phyloP scores from a whole-genome alignment of 1,140 invertebrate genomes.

The Eriocheir sinensis region DNA sequence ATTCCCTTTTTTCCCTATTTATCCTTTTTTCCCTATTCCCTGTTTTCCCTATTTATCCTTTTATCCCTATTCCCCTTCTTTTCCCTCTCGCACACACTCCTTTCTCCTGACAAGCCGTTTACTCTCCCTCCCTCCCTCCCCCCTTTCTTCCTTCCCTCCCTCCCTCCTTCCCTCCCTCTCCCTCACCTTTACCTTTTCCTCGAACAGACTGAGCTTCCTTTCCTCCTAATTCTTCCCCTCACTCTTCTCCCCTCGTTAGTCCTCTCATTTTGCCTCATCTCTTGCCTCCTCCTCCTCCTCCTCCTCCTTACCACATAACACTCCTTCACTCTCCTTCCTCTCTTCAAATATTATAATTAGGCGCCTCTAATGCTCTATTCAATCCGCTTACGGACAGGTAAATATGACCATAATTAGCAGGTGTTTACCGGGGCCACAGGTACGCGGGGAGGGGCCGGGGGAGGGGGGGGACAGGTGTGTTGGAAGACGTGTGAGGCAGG shows the following conservation, averaged over 20 bases:
- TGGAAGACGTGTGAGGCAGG: background rate
- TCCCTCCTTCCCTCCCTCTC: background rate
- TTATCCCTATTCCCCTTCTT: background rate
- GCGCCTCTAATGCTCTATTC: slow-evolving; percentile 3
- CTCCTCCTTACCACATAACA: background rate
- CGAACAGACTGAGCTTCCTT: background rate
- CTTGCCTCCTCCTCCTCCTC: background rate
- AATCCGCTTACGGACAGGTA: slow-evolving; percentile 14
- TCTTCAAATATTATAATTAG: slow-evolving; percentile 27
- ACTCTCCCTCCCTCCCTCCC: background rate
- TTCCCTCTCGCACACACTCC: background rate
- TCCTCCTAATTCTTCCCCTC: background rate
- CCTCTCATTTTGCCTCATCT: background rate
- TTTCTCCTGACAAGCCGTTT: background rate
- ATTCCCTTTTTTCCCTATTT: no score
- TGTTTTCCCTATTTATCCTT: no score
- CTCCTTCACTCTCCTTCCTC: background rate
- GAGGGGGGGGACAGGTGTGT: background rate
- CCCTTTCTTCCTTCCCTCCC: background rate
- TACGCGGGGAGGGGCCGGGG: background rate
- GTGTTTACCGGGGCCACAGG: background rate
- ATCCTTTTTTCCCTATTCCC: no score
- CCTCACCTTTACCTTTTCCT: background rate
- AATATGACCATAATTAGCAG: slow-evolving; percentile 25
- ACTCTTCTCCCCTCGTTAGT: background rate